Base-by-base conservation (phyloP, 2,888 invertebrate species). In the Cerceris rybyensis region DNA sequence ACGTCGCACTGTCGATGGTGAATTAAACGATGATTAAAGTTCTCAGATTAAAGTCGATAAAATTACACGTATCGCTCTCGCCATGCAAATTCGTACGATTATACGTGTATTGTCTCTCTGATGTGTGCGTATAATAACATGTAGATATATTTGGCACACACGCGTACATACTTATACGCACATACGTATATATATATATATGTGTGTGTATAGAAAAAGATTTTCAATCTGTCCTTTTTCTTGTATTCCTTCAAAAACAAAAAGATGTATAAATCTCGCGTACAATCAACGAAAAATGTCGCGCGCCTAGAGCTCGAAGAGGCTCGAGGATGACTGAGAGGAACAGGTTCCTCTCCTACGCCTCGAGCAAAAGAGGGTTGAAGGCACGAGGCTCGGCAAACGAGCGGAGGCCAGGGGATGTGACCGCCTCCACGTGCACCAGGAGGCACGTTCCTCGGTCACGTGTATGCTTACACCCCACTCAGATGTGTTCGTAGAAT, bases 401-500 rank as follows among this genome's bases (percentile, higher is more conserved):
- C 72, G 76, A 9, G 54, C 13, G 54, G 76, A 61, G 68, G 65
- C 59, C 75, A 80, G 85, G 82, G 83, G 82, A 75, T 77, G 75
- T 73, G 75, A 68, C 69, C 46, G 28, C 63, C 66, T 89, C 90
- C 92, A 92, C 92, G 92, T 92, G 92, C 90, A 86, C 81, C 84
- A 75, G 81, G 71, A 82, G 89, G 91, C 92, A 92, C 92, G 92
- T 92, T 92, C 83, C 85, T 75, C 73, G 83, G 88, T 92, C 92
- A 92, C 92, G 91, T 89, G 89, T 86, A 80, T 59, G 52, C 66
- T 64, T 42, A 14, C 70, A 68, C 74, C 70, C 76, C 79, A 54
- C 72, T 64, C 70, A 60, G 67, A 52, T 61, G 46, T 70, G 49
- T 49, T 61, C 16, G 46, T 14, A 6, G n/a, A 17, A 0, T 41